Evolutionary conservation across 2,888 invertebrate species (phyloP), one percentile per base, ranked within the genome.

Genomic region (Agriotes lineatus): DNA sequence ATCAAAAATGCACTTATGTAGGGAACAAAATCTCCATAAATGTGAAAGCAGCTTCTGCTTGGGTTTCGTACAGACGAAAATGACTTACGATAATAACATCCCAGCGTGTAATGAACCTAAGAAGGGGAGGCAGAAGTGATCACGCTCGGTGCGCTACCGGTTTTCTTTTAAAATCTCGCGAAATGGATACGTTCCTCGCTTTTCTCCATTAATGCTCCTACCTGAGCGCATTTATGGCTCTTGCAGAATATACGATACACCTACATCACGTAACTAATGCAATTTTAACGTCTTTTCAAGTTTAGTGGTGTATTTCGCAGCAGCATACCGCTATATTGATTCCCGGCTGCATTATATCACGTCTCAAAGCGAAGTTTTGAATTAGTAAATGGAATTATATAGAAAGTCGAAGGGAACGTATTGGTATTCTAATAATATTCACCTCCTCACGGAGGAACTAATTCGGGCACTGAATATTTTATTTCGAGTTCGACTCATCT

Each of bases 261-360:
- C 25, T 60, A 60, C 48, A 60, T 60, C 45, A 60, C 45, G 60
- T 48, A 60, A 60, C 60, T 60, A 60, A 60, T 60, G 60, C 60
- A 60, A 60, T 60, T 60, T 60, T 60, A 60, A 60, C 60, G 48
- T 60, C 60, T 35, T 48, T 60, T 60, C 60, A 30, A 60, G 35
- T 60, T 60, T 60, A 48, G 39, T 45, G 25, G 19, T 16, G 10
- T 48, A 60, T 12, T 33, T 48, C 18, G 4, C 33, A 10, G 37
- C 1, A 39, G 12, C 12, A n/a, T 44, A 44, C 16, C 14, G 16
- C 19, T 6, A 2, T 44, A 44, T 39, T 39, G 16, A 44, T 44
- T 44, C 16, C 19, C 7, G 16, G 18, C 6, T 44, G 19, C 19
- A 44, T 44, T 44, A 44, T 14, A 12, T 44, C 10, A 39, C 14